A percentile compares a stretch with the other conserved stretches of the same genome.
Evolutionary conservation across 1,140 invertebrate species (phyloP).

Genomic region (Cephus cinctus): DNA sequence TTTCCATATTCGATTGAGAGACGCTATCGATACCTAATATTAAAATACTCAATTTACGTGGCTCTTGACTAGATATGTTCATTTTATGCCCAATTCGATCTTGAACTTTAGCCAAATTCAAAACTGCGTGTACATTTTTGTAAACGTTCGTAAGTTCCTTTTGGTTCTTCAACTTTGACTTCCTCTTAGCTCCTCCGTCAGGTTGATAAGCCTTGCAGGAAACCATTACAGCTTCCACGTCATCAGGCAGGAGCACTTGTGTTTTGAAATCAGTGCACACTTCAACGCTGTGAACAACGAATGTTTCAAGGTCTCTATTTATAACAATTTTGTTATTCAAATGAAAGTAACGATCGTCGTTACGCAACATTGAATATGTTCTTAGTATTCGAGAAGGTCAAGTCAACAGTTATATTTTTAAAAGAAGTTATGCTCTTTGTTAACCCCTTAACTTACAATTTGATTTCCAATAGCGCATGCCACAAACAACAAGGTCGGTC

Average conservation of each 20-base stretch:
- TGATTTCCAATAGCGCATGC: no score
- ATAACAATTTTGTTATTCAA: no score
- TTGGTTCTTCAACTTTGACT: constrained; percentile 29
- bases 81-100: constrained; percentile 29
- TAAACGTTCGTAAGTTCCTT: constrained; percentile 39
- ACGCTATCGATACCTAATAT: constrained; percentile 81
- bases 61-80: constrained; percentile 17
- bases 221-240: constrained; percentile 50
- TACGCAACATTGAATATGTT: no score
- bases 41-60: constrained; percentile 63
- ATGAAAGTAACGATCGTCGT: no score
- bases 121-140: constrained; percentile 56
- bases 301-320: no score
- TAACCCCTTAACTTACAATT: no score
- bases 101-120: constrained; percentile 42
- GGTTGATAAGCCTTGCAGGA: constrained; percentile 43
- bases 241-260: constrained; percentile 38
- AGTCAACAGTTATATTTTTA: no score
- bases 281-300: constrained; percentile 45
- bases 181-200: constrained; percentile 25
- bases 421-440: no score
- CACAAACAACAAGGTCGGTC: no score
- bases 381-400: no score
- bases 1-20: constrained; percentile 73
- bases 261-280: constrained; percentile 49